Evolutionary conservation across 2,888 invertebrate genomes (phyloP).

Genomic region (Trachelus stipa): DNA sequence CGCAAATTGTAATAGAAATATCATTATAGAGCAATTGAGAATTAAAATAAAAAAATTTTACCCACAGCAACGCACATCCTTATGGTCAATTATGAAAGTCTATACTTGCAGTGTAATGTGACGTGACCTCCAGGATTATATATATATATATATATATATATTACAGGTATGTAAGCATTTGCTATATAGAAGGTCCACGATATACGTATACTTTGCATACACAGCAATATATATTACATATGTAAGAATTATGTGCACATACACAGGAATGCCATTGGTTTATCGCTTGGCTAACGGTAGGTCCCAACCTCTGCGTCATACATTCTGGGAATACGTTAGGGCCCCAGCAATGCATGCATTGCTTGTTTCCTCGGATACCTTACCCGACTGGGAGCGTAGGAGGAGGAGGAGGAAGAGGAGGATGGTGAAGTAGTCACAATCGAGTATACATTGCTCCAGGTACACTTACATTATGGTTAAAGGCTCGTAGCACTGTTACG

Average conservation of each 20-base stretch:
- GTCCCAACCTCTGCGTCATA: conserved; percentile 51
- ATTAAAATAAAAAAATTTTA: background rate
- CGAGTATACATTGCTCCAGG: background rate
- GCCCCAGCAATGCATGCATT: background rate
- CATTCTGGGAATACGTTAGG: conserved; percentile 40
- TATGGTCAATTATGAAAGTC: background rate
- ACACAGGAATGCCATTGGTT: conserved; percentile 31
- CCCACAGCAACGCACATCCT: background rate
- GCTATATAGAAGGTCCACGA: too few species aligned
- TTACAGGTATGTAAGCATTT: too few species aligned
- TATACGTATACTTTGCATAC: too few species aligned
- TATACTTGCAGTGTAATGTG: background rate
- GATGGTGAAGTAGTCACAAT: background rate
- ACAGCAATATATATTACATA: background rate
- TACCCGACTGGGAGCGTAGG: background rate
- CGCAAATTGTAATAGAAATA: background rate
- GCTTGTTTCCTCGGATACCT: background rate
- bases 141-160: too few species aligned
- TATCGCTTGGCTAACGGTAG: conserved; percentile 53
- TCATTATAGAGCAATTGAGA: background rate
- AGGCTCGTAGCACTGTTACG: background rate
- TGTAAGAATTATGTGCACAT: background rate
- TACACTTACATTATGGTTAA: background rate
- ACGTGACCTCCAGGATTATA: background rate
- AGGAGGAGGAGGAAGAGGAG: background rate